These are phyloP conservation scores for Oopsacas minuta DNA, from an alignment of 37 sponge, comb jelly and placozoan species.

Conservation along the genomic window DNA sequence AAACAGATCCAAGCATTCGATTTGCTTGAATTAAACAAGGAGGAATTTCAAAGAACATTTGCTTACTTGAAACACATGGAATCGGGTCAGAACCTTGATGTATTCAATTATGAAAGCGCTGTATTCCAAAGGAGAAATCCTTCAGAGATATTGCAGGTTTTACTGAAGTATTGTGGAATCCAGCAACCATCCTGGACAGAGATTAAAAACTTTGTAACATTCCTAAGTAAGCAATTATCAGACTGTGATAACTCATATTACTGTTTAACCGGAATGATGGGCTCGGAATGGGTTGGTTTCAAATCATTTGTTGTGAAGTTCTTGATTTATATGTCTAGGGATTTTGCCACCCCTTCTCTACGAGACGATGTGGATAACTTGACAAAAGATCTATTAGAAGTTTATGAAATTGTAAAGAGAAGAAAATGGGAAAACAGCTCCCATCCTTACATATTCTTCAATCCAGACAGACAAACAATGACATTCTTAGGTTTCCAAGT, in stretches of 20 bases:
- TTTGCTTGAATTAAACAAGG: conserved; percentile 30
- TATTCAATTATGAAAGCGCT: not conserved
- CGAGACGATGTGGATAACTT: conserved; percentile 28
- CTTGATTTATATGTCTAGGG: conserved; percentile 76
- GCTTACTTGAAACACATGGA: conserved; percentile 40
- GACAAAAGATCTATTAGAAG: conserved; percentile 9
- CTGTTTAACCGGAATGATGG: conserved; percentile 19
- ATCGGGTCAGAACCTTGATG: conserved; percentile 22
- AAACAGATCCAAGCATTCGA: conserved; percentile 23
- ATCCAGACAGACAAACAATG: conserved; percentile 43
- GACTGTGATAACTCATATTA: conserved; percentile 56
- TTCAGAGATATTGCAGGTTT: not conserved
- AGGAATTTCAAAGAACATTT: conserved; percentile 44
- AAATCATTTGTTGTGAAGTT: conserved; percentile 81
- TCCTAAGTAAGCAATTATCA: conserved; percentile 55
- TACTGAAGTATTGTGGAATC: conserved; percentile 38
- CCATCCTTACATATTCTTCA: conserved; percentile 84
- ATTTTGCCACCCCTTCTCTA: conserved; percentile 67
- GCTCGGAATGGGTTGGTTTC: conserved; percentile 31
- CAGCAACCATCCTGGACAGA: conserved; percentile 74
- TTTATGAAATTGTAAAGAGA: conserved; percentile 40
- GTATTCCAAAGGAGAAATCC: conserved; percentile 19
- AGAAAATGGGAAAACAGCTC: conserved; percentile 47
- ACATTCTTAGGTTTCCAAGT: conserved; percentile 63
- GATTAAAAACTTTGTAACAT: conserved; percentile 60